phyloP scores from a whole-genome alignment of 2,888 invertebrate genomes.

The Exephanes ischioxanthus region DNA sequence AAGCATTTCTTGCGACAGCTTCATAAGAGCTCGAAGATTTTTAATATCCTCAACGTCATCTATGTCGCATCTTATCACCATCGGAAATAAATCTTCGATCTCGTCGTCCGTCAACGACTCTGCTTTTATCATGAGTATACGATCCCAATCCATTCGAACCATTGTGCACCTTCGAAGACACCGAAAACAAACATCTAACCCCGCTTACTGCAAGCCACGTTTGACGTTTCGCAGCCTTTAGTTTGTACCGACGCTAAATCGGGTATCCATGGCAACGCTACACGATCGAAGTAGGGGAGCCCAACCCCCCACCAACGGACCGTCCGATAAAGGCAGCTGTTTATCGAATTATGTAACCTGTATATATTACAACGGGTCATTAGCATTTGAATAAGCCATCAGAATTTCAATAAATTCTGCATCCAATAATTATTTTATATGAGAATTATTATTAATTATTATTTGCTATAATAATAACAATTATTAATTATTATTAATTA shows the following conservation, averaged over 20 bases:
- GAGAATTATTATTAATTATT: no score
- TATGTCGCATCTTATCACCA: constrained; percentile 88
- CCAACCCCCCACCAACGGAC: constrained; percentile 19
- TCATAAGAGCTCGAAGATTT: constrained; percentile 87
- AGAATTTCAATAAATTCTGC: not conserved
- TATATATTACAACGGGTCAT: not conserved
- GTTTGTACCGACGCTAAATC: constrained; percentile 61
- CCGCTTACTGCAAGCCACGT: constrained; percentile 20
- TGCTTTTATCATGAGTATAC: constrained; percentile 75
- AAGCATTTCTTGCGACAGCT: constrained; percentile 89
- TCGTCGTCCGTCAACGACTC: constrained; percentile 86
- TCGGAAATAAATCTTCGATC: constrained; percentile 88
- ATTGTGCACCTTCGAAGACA: constrained; percentile 57
- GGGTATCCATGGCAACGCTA: constrained; percentile 51
- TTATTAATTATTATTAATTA: no score
- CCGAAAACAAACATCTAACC: constrained; percentile 39
- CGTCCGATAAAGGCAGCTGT: not conserved
- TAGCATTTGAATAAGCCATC: not conserved
- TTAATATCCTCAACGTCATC: constrained; percentile 87
- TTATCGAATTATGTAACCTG: not conserved
- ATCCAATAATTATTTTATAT: not conserved
- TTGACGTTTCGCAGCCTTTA: constrained; percentile 53
- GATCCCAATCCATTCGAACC: constrained; percentile 78
- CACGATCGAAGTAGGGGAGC: constrained; percentile 36
- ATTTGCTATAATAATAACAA: no score